Conservation (phyloP, 2,797 vertebrate genomes). For the Melanotaenia parkinsoni region DNA sequence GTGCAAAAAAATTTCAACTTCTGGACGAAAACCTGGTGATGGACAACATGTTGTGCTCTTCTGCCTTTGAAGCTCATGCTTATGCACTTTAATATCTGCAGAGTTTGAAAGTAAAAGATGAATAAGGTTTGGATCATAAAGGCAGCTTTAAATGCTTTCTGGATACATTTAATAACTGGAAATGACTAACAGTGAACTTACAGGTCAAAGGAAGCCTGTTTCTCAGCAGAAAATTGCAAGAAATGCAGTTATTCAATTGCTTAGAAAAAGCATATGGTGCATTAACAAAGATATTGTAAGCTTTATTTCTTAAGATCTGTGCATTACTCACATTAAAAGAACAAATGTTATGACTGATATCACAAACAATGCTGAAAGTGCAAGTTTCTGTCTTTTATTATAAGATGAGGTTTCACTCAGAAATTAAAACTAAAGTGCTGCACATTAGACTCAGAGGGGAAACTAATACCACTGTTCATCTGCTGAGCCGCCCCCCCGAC, state of each 20-base stretch:
- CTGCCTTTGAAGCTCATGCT: conserved; percentile 8
- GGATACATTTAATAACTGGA: conserved; percentile 31
- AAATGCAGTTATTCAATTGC: conserved; percentile 4
- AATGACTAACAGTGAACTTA: conserved; percentile 30
- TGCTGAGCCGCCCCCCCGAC: background rate
- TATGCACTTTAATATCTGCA: conserved; percentile 9
- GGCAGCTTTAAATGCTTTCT: conserved; percentile 26
- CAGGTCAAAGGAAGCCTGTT: conserved; percentile 13
- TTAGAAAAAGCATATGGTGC: conserved; percentile 2
- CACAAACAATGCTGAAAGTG: conserved; percentile 14
- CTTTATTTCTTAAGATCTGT: background rate
- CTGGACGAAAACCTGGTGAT: too few relatives aligned
- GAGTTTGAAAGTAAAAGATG: conserved; percentile 24
- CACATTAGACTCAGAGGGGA: conserved; percentile 19
- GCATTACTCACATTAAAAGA: conserved; percentile 11
- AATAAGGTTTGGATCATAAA: conserved; percentile 29
- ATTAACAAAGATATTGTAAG: background rate
- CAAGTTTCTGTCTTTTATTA: conserved; percentile 22
- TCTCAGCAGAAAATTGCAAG: conserved; percentile 8
- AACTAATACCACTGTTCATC: conserved; percentile 43
- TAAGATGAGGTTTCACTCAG: conserved; percentile 16
- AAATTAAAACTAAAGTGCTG: conserved; percentile 19
- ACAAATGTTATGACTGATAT: conserved; percentile 17
- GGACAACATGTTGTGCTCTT: background rate
- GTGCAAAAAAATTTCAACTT: too few relatives aligned